Evolutionary conservation across 2,113 vertebrate species (phyloP), one percentile per base, ranked within the genome.

Genomic region (Urocynchramus pylzowi): DNA sequence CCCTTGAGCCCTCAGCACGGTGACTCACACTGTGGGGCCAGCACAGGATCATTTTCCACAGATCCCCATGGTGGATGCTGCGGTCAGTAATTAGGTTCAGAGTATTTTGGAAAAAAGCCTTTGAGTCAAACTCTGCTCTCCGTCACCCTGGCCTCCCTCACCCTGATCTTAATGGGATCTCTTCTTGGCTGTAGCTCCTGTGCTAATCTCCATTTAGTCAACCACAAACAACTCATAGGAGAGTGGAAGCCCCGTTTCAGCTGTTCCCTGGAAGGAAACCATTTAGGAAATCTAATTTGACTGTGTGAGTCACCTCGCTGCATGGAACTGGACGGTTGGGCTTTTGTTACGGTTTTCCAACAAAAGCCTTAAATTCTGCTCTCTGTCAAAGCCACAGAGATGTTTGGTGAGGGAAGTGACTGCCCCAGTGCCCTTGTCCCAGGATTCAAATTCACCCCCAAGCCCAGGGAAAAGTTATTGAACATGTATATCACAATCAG

Each of bases 101-200:
- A 85, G 39, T 23, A 71, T 57, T 70, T 77, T 84, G 56, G 87
- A 92, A 78, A 57, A 74, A 84, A 94, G 68, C 71, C 79, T 86
- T 77, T 3, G 14, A 82, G 95, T 96, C 85, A 86, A 93, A 88
- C 42, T 45, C 65, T 56, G 71, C 75, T 81, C 71, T 86, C 84
- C 3, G 11, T 84, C 73, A 28, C 74, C 77, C 81, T 39, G 53
- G 71, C 86, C 76, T 95, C 74, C 73, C 81, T 89, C 67, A 60
- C 64, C 56, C 76, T 64, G 92, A 94, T 90, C 92, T 97, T 92
- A 94, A 96, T 75, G 88, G 95, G 95, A 92, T 96, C 87, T 96
- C 93, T 59, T 83, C 90, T 95, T 96, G 94, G 96, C 95, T 35
- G 75, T 35, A 70, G 82, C 90, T 68, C 10, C 68, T 41, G 31